Percentiles rank a stretch among this genome's conserved stretches.
These are phyloP conservation scores for Dinoponera quadriceps DNA, from an alignment of 1,140 invertebrate species.

Conservation along the genomic window DNA sequence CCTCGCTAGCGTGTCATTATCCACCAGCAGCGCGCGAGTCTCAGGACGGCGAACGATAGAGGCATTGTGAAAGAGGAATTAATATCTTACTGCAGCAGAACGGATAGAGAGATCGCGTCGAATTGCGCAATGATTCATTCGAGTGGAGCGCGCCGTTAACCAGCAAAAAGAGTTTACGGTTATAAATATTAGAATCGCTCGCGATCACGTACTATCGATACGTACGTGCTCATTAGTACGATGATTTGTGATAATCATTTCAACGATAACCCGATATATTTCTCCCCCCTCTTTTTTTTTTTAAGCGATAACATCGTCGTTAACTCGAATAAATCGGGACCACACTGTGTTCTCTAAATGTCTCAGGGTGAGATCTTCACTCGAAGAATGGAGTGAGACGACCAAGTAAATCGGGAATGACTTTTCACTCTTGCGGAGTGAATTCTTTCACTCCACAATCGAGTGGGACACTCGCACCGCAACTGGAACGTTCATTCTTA, in stretches of 20 bases:
- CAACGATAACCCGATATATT: not conserved
- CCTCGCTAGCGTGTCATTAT: conserved; percentile 32
- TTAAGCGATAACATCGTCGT: not conserved
- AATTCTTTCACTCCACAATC: no score
- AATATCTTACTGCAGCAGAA: not conserved
- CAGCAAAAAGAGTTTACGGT: not conserved
- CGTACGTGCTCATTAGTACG: no score
- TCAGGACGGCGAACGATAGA: conserved; percentile 1
- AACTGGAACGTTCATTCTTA: no score
- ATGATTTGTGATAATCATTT: no score
- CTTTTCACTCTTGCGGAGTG: no score
- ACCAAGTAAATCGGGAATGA: no score
- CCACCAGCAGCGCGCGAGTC: not conserved
- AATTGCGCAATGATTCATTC: conserved; percentile 7
- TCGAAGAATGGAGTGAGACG: no score
- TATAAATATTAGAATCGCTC: not conserved
- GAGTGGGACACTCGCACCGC: no score
- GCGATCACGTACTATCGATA: no score
- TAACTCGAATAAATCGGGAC: not conserved
- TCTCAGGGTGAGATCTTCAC: no score
- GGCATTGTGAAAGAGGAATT: conserved; percentile 6
- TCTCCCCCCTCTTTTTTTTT: not conserved
- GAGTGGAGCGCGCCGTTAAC: not conserved
- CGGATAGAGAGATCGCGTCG: not conserved
- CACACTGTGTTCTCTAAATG: no score